Evolutionary conservation across 2,113 vertebrate genomes (phyloP), one percentile per base, ranked within the genome.

Genomic region (Trogon surrucura): DNA sequence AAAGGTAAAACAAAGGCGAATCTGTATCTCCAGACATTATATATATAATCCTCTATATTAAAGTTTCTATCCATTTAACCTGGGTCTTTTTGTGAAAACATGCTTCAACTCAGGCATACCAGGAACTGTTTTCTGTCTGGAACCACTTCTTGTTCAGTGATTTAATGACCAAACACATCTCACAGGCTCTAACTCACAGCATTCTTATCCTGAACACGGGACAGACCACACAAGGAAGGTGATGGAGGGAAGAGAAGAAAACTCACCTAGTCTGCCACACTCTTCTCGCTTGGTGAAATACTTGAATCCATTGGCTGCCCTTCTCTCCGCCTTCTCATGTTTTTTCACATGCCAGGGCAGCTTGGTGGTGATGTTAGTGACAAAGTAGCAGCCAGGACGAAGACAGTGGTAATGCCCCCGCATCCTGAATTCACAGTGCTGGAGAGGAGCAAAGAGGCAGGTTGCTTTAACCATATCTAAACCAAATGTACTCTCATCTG

Each of bases 321-420:
- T 98, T 32, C 99, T 98, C 97, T 99, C 99, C 0, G 99, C 99
- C 91, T 99, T 99, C 98, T 99, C 99, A 0, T 99, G 99, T 91
- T 99, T 99, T 92, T 99, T 99, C 91, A 99, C 91, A 30, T 99
- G 99, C 99, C 99, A 99, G 9, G 99, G 99, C 94, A 99, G 98
- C 97, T 99, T 99, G 97, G 99, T 99, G 97, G 99, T 99, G 98
- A 99, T 99, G 98, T 99, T 99, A 80, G 99, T 99, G 96, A 99
- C 99, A 2, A 99, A 99, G 97, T 95, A 99, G 98, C 99, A 99
- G 98, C 98, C 98, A 0, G 98, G 98, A 60, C 99, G 98, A 91
- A 99, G 98, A 91, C 99, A 99, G 98, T 99, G 99, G 98, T 99
- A 99, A 97, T 99, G 99, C 44, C 99, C 99, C 16, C 99, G 98